phyloP scores from a whole-genome alignment of 92 coral and sea anemone genomes.

The Epizoanthus illoricatus region DNA sequence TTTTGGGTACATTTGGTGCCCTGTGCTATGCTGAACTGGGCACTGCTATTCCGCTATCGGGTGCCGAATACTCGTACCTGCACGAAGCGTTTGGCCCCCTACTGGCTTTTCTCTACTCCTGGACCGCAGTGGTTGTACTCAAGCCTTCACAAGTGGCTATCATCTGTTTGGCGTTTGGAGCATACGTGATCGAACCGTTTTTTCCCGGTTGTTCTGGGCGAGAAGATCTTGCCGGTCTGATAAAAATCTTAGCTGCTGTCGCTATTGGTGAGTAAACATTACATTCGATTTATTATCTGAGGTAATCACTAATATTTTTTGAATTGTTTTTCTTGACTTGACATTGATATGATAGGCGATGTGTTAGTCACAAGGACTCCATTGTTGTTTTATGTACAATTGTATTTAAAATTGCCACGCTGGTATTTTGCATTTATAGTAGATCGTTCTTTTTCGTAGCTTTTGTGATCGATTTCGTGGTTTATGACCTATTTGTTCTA shows the following conservation, averaged over 20 bases:
- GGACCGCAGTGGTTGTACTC: slow-evolving; percentile 92
- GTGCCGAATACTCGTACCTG: slow-evolving; percentile 87
- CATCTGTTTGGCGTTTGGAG: slow-evolving; percentile 91
- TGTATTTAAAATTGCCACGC: too few species aligned
- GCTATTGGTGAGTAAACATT: slow-evolving; percentile 82
- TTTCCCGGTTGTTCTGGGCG: slow-evolving; percentile 83
- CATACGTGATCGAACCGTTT: slow-evolving; percentile 91
- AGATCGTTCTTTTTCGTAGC: too few species aligned
- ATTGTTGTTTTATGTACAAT: too few species aligned
- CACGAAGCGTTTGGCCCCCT: slow-evolving; percentile 81
- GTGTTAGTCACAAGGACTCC: too few species aligned
- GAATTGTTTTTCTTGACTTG: too few species aligned
- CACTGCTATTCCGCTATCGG: slow-evolving; percentile 86
- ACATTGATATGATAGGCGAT: too few species aligned
- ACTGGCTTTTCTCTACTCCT: slow-evolving; percentile 80
- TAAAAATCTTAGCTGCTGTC: slow-evolving; percentile 86
- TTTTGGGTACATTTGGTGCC: slow-evolving; percentile 85
- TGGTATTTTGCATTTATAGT: too few species aligned
- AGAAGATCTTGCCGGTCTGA: slow-evolving; percentile 65
- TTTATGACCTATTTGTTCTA: too few species aligned
- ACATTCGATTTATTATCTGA: too few species aligned
- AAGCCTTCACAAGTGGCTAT: slow-evolving; percentile 97
- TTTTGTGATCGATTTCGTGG: too few species aligned
- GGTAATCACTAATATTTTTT: too few species aligned
- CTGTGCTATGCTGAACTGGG: slow-evolving; percentile 90